Conservation (phyloP, 2,113 vertebrate genomes). For the Brachypodius melanocephalos region DNA sequence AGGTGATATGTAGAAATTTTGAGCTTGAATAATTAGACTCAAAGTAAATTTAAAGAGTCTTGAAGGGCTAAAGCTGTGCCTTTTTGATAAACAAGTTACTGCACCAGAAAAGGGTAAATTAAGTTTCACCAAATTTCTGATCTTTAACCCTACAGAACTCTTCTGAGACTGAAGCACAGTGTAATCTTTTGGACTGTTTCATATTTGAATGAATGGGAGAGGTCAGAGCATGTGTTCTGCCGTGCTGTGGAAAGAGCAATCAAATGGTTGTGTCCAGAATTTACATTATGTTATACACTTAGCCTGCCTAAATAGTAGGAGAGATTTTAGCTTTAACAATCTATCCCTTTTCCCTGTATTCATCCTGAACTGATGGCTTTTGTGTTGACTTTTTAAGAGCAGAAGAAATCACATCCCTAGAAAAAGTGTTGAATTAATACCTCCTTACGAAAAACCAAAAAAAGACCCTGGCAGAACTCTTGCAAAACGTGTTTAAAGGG, state of each 20-base stretch:
- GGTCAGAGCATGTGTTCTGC: background rate
- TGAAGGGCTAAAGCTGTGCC: background rate
- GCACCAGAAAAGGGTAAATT: background rate
- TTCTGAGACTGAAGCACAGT: background rate
- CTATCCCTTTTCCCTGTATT: background rate
- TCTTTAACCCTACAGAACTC: background rate
- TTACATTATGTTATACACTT: background rate
- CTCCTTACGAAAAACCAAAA: background rate
- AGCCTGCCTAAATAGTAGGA: background rate
- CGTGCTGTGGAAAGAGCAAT: background rate
- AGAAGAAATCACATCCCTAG: background rate
- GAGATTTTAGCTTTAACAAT: background rate
- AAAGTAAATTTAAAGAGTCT: background rate
- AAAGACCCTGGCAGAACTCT: background rate
- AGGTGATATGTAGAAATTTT: background rate
- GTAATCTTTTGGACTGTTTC: background rate
- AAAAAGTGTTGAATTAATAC: background rate
- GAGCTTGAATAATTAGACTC: background rate
- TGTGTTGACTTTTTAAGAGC: background rate
- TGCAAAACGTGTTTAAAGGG: background rate
- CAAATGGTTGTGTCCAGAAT: background rate
- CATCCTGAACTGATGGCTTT: background rate
- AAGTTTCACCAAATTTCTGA: background rate
- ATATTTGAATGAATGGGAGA: background rate
- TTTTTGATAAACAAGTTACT: background rate